Conservation (phyloP, 2,888 invertebrate species). For the Lottia scabra region DNA sequence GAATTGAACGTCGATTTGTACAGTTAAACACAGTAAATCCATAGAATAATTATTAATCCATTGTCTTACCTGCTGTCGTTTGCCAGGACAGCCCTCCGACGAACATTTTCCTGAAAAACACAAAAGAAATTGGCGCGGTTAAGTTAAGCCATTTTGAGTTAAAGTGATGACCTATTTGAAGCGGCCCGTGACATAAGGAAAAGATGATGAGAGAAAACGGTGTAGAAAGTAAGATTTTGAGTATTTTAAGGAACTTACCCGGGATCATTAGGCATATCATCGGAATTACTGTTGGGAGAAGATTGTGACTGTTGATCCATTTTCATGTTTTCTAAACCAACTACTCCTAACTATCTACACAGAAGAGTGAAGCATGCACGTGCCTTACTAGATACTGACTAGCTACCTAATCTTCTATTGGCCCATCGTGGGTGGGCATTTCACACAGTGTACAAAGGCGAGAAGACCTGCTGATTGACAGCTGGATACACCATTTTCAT, state of each 20-base stretch:
- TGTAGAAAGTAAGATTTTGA: constrained; percentile 14
- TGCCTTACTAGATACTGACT: constrained; percentile 37
- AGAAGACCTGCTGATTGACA: constrained; percentile 57
- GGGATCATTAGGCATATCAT: constrained; percentile 81
- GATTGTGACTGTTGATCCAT: constrained; percentile 58
- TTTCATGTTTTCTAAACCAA: constrained; percentile 55
- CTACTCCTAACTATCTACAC: constrained; percentile 55
- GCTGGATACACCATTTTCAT: constrained; percentile 31
- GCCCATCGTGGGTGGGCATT: constrained; percentile 57
- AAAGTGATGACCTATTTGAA: constrained; percentile 48
- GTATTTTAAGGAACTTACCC: background rate
- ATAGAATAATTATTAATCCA: background rate
- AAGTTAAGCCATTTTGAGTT: constrained; percentile 17
- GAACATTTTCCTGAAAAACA: constrained; percentile 98
- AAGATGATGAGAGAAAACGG: constrained; percentile 27
- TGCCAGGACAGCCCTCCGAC: constrained; percentile 99
- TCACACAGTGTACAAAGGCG: constrained; percentile 56
- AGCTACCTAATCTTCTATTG: constrained; percentile 45
- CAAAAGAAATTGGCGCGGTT: constrained; percentile 68
- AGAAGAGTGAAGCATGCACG: constrained; percentile 48
- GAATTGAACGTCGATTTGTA: background rate
- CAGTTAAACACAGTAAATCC: background rate
- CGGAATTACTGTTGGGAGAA: constrained; percentile 50
- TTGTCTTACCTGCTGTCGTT: constrained; percentile 94
- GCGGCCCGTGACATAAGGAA: constrained; percentile 32